A percentile compares a stretch with the other conserved stretches of the same genome.
phyloP scores from a whole-genome alignment of 2,113 vertebrate species.

The Andinoacara biseriatus region DNA sequence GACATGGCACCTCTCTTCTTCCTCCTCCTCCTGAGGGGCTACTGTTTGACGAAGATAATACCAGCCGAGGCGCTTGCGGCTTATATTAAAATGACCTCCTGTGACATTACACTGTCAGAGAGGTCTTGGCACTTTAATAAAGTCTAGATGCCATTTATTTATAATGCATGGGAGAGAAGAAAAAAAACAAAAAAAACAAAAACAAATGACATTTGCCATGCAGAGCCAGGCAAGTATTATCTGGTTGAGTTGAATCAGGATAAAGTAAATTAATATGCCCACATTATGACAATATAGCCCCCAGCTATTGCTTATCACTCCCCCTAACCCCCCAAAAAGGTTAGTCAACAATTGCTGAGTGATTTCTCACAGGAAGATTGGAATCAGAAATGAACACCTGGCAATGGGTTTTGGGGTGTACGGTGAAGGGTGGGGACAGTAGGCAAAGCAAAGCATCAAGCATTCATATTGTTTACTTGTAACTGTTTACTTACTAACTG shows the following conservation, averaged over 20 bases:
- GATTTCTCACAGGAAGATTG: constrained; percentile 8
- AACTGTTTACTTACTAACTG: constrained; percentile 94
- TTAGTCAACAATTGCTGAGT: constrained; percentile 34
- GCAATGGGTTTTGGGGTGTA: constrained; percentile 71
- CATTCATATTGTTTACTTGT: constrained; percentile 62
- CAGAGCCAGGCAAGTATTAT: constrained; percentile 56
- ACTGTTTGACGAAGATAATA: constrained; percentile 81
- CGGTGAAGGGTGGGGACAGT: constrained; percentile 34
- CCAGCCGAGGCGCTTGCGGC: constrained; percentile 62
- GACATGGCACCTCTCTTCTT: constrained; percentile 70
- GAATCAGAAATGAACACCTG: constrained; percentile 88
- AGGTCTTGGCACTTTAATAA: constrained; percentile 72
- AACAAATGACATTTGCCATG: constrained; percentile 64
- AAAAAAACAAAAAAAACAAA: not conserved
- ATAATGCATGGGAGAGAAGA: constrained; percentile 70
- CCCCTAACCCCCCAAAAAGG: not conserved
- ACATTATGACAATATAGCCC: constrained; percentile 38
- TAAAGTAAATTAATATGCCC: constrained; percentile 66
- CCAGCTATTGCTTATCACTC: constrained; percentile 27
- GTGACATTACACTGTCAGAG: constrained; percentile 74
- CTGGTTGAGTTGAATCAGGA: constrained; percentile 47
- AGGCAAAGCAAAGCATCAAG: constrained; percentile 84
- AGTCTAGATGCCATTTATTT: constrained; percentile 76
- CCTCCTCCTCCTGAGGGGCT: constrained; percentile 67
- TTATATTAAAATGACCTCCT: constrained; percentile 84